These are phyloP conservation scores for Heliconius cydno DNA, from an alignment of 2,888 invertebrate species.

Conservation along the genomic window DNA sequence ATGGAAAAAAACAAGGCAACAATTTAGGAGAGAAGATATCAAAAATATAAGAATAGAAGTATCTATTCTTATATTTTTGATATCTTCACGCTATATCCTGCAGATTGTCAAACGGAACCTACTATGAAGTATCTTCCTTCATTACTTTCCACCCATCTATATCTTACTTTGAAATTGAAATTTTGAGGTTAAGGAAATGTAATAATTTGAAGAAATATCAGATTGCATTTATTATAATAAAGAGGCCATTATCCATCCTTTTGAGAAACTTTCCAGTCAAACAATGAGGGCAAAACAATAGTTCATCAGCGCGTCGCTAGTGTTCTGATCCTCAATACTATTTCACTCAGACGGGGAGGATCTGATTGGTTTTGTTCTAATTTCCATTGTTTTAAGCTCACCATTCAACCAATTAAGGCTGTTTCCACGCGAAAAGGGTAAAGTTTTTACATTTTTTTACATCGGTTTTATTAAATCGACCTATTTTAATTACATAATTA, in stretches of 20 bases:
- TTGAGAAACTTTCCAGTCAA: neutral
- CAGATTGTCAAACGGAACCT: no score
- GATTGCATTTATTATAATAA: constrained; percentile 10
- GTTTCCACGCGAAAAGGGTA: neutral
- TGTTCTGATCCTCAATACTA: constrained; percentile 4
- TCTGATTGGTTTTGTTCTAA: constrained; percentile 27
- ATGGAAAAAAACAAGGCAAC: no score
- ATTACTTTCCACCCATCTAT: no score
- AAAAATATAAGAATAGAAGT: no score
- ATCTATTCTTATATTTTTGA: no score
- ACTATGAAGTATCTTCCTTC: no score
- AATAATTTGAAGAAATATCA: neutral
- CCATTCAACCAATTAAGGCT: constrained; percentile 20
- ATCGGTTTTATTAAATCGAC: no score
- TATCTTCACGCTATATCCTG: no score
- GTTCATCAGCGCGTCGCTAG: constrained; percentile 3
- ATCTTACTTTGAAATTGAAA: neutral
- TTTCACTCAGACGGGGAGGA: constrained; percentile 10
- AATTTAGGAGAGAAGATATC: no score
- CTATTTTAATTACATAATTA: no score
- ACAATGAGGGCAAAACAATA: constrained; percentile 10
- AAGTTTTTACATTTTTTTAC: neutral
- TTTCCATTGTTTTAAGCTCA: constrained; percentile 19
- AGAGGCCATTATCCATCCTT: neutral
- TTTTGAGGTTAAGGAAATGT: neutral